phyloP scores from a whole-genome alignment of 35 echinoderm and acorn worm genomes.

The Amphiura filiformis region DNA sequence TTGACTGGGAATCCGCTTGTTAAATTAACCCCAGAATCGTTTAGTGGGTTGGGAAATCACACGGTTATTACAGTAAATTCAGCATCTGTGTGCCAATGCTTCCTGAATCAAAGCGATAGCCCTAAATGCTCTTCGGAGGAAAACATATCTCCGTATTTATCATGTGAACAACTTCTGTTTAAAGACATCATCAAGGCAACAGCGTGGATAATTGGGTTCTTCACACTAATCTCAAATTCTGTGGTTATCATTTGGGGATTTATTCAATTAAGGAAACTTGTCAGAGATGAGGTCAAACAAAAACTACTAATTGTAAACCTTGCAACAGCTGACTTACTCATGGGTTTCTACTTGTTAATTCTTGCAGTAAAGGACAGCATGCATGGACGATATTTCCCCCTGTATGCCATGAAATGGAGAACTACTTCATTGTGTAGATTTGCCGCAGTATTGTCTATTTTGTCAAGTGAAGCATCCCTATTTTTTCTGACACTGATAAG shows the following conservation, averaged over 20 bases:
- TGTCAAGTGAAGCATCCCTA: conserved; percentile 52
- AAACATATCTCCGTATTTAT: not conserved
- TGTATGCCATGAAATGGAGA: conserved; percentile 33
- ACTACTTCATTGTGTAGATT: conserved; percentile 16
- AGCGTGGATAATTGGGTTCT: not conserved
- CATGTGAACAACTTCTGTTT: not conserved
- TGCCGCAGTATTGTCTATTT: conserved; percentile 29
- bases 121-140: not conserved
- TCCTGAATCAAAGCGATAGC: not conserved
- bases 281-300: not conserved
- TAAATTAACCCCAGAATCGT: not conserved
- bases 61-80: not conserved
- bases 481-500: conserved; percentile 44
- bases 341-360: conserved; percentile 48
- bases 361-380: conserved; percentile 8
- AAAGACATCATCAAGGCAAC: not conserved
- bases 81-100: not conserved
- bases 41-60: not conserved
- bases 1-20: not conserved
- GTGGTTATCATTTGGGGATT: not conserved
- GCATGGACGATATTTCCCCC: conserved; percentile 8
- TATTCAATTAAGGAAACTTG: not conserved
- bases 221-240: not conserved
- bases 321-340: conserved; percentile 25
- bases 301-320: conserved; percentile 23